A percentile compares a stretch with the other conserved stretches of the same genome.
Evolutionary conservation across 2,113 vertebrate genomes (phyloP).

Genomic region (Murina feae): DNA sequence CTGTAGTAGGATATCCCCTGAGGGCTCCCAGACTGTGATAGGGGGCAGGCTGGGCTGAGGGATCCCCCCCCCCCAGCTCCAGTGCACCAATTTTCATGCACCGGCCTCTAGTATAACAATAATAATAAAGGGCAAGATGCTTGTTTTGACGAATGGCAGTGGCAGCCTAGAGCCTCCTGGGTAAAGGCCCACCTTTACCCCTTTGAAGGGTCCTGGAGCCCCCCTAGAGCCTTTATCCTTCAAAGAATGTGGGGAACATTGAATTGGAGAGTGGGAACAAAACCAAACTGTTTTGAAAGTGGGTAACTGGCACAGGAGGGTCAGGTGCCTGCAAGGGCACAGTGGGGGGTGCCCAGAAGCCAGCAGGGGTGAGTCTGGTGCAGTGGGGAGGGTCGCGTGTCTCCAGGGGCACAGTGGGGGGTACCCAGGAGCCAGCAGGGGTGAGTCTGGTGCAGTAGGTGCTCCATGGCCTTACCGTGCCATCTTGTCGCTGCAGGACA

Average conservation of each 20-base stretch:
- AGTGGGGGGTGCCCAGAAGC: not conserved
- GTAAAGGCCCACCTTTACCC: too few species aligned
- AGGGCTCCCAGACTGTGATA: too few species aligned
- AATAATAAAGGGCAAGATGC: not conserved
- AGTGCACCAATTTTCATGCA: too few species aligned
- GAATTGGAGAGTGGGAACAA: accelerated
- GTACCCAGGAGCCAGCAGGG: not conserved
- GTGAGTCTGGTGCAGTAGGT: not conserved
- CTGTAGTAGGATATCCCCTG: too few species aligned
- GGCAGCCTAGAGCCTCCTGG: not conserved
- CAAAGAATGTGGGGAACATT: not conserved
- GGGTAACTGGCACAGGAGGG: too few species aligned
- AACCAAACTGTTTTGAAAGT: not conserved
- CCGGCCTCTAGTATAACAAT: not conserved
- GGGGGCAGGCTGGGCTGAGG: too few species aligned
- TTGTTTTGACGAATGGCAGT: not conserved
- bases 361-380: not conserved
- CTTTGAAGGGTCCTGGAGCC: not conserved
- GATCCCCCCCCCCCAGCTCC: too few species aligned
- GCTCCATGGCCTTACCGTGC: conserved; percentile 84
- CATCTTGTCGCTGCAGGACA: conserved; percentile 99
- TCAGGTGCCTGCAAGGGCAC: not conserved
- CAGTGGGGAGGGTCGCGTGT: not conserved
- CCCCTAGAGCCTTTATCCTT: not conserved
- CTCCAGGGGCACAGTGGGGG: not conserved